These are phyloP conservation scores for Chionis minor DNA, from an alignment of 2,113 vertebrate species.

Conservation along the genomic window DNA sequence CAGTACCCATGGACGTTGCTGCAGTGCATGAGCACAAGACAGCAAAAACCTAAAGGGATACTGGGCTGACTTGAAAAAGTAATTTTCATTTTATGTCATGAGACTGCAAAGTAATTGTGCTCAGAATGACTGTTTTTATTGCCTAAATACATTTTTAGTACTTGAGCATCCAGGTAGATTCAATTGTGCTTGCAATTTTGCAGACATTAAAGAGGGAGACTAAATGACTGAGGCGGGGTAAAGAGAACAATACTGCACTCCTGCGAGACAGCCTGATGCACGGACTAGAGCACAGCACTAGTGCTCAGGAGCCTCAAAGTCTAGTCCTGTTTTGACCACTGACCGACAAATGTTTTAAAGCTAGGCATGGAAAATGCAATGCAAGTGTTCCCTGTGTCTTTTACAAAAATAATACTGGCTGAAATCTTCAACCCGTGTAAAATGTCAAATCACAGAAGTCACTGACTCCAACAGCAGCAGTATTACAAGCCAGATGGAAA, in stretches of 20 bases:
- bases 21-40: not conserved
- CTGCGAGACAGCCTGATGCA: not conserved
- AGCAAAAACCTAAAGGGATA: not conserved
- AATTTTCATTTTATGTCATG: slow-evolving; percentile 12
- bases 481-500: not conserved
- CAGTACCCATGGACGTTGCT: not conserved
- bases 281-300: rapidly evolving
- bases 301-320: not conserved
- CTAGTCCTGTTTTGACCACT: not conserved
- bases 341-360: not conserved
- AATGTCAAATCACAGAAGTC: not conserved
- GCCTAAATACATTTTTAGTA: slow-evolving; percentile 25
- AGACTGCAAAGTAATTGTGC: not conserved
- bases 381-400: not conserved
- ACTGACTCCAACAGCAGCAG: not conserved
- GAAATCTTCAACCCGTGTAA: not conserved
- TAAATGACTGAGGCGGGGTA: not conserved
- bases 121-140: slow-evolving; percentile 28
- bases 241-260: not conserved
- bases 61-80: not conserved
- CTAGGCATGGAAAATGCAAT: not conserved
- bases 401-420: not conserved
- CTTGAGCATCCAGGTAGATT: slow-evolving; percentile 15
- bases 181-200: slow-evolving; percentile 18
- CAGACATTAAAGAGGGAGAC: slow-evolving; percentile 8